Evolutionary conservation across 2,888 invertebrate species (phyloP), one percentile per base, ranked within the genome.

Genomic region (Phytoseiulus persimilis): DNA sequence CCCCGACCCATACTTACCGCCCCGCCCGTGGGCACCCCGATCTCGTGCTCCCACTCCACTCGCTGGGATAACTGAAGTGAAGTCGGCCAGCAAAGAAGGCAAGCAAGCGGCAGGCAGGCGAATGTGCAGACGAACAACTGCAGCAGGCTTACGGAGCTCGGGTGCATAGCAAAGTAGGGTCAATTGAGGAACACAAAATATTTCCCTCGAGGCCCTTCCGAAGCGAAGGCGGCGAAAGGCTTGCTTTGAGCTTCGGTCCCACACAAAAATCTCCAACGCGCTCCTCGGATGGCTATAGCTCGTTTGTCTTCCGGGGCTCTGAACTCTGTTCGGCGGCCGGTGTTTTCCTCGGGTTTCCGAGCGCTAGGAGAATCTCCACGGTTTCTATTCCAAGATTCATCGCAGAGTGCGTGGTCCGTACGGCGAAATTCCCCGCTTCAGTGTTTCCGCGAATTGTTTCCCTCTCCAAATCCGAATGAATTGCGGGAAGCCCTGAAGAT

Each of bases 111-210:
- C 65, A 28, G 28, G 65, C 65, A 28, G 18, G 84, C 84, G 32
- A 84, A 18, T 23, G 87, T 33, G n/a, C 39, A 33, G 33, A 45
- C 83, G 83, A 33, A 87, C n/a, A n/a, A 87, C 39, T 32, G 33
- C 87, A 18, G 87, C 33, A 33, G 87, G 28, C 33, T 33, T 31
- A 31, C 45, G 39, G 33, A 87, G 45, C 39, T 14, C 65, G 87
- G 87, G 87, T 87, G 87, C 87, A 87, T 87, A 87, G 87, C 87
- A 87, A 87, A 87, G 87, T 87, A 87, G 87, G 32, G 87, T 87
- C 87, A 87, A 87, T 87, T 87, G 87, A 65, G 65, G 65, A 65
- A 65, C 65, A 65, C 65, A 65, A 65, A 65, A 87, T 87, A 87
- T 87, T 87, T 87, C 87, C 87, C 87, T 23, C 87, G 87, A 45